Percentiles rank a stretch among this genome's conserved stretches.
Evolutionary conservation across 2,888 invertebrate species (phyloP).

Genomic region (Drosophila mercatorum): DNA sequence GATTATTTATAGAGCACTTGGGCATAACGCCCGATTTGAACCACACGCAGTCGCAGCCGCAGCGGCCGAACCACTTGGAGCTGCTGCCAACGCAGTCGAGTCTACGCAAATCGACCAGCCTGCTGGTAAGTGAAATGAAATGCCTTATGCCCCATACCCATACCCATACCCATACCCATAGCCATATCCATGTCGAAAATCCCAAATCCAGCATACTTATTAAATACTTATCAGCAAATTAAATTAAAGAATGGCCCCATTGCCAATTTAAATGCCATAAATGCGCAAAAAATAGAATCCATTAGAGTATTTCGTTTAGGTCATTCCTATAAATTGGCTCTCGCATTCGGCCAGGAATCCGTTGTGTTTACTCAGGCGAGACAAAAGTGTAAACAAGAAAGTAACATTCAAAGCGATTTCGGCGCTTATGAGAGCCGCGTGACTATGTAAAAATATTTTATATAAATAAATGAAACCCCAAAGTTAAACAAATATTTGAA

Average conservation of each 20-base stretch:
- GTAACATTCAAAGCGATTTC: constrained; percentile 27
- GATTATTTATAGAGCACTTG: constrained; percentile 80
- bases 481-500: constrained; percentile 4
- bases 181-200: background rate
- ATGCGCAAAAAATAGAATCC: constrained; percentile 36
- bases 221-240: constrained; percentile 57
- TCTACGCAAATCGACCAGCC: constrained; percentile 79
- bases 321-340: constrained; percentile 50
- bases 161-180: background rate
- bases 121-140: constrained; percentile 62
- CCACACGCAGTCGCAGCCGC: constrained; percentile 81
- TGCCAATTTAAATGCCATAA: constrained; percentile 57
- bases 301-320: constrained; percentile 42
- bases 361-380: constrained; percentile 45
- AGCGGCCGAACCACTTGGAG: constrained; percentile 85
- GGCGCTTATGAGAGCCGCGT: constrained; percentile 14
- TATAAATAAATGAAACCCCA: constrained; percentile 20
- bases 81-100: constrained; percentile 82
- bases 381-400: constrained; percentile 35
- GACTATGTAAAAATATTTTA: constrained; percentile 33
- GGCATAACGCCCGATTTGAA: constrained; percentile 80
- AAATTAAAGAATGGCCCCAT: constrained; percentile 34
- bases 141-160: constrained; percentile 1
- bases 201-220: constrained; percentile 29
- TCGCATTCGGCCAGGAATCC: constrained; percentile 4